Conservation (phyloP, 2,888 invertebrate genomes). For the Drepanosiphum platanoidis region DNA sequence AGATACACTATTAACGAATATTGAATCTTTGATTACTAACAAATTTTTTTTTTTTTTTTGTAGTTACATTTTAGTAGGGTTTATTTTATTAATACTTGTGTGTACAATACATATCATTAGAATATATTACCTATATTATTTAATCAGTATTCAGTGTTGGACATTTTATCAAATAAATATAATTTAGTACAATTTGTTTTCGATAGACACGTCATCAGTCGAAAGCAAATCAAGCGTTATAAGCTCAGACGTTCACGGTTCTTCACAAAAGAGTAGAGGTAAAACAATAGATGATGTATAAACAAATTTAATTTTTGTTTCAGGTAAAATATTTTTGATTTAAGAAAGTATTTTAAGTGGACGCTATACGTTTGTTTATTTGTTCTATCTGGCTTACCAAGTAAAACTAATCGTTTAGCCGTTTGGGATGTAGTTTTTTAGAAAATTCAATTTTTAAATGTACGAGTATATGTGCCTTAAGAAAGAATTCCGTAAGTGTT, state of each 20-base stretch:
- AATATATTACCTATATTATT: not conserved
- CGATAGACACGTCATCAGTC: constrained; percentile 45
- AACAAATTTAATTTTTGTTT: constrained; percentile 10
- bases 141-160: not conserved
- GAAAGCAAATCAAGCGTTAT: constrained; percentile 54
- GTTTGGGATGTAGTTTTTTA: not conserved
- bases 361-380: not conserved
- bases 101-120: not conserved
- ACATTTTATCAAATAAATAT: not conserved
- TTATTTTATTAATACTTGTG: not conserved
- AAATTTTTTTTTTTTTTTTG: not conserved
- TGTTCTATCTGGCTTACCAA: not conserved
- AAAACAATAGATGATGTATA: not conserved
- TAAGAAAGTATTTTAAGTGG: not conserved
- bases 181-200: not conserved
- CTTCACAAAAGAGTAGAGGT: constrained; percentile 47
- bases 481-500: no score
- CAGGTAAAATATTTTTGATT: not conserved
- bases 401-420: not conserved
- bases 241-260: constrained; percentile 31
- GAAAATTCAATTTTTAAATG: not conserved
- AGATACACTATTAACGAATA: not conserved
- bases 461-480: no score
- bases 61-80: not conserved
- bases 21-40: not conserved